Evolutionary conservation across 2,113 vertebrate species (phyloP).

Genomic region (Neoarius graeffei): DNA sequence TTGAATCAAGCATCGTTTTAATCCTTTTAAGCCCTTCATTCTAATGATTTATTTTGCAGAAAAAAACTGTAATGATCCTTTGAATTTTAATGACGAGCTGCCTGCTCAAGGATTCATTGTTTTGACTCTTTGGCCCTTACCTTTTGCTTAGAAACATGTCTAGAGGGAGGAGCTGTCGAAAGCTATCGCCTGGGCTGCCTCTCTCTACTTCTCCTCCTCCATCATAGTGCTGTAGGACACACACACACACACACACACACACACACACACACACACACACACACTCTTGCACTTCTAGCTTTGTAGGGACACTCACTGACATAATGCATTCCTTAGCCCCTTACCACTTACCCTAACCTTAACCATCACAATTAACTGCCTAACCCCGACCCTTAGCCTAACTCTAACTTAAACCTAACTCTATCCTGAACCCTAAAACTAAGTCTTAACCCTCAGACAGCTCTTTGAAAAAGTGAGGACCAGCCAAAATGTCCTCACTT

Average conservation of each 20-base stretch:
- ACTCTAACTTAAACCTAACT: too few species aligned
- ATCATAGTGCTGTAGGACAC: conserved; percentile 70
- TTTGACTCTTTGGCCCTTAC: conserved; percentile 92
- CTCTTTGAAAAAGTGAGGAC: too few species aligned
- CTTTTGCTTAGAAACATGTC: conserved; percentile 82
- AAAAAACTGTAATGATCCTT: conserved; percentile 80
- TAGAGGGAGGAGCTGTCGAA: conserved; percentile 86
- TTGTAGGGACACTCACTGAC: too few species aligned
- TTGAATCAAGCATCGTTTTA: conserved; percentile 87
- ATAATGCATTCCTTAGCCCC: too few species aligned
- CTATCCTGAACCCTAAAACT: too few species aligned
- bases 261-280: conserved; percentile 39
- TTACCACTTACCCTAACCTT: too few species aligned
- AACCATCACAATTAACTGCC: too few species aligned
- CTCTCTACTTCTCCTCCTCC: conserved; percentile 78
- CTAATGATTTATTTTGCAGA: conserved; percentile 88
- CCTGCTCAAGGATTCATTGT: conserved; percentile 89
- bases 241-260: conserved; percentile 51
- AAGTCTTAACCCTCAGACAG: too few species aligned
- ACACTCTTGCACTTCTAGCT: conserved; percentile 54
- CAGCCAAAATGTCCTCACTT: too few species aligned
- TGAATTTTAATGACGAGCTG: conserved; percentile 88
- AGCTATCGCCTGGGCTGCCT: conserved; percentile 77
- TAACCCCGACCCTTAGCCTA: too few species aligned
- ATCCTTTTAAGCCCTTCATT: conserved; percentile 90